These are phyloP conservation scores for Telenomus remus DNA, from an alignment of 1,140 invertebrate species.

Conservation along the genomic window DNA sequence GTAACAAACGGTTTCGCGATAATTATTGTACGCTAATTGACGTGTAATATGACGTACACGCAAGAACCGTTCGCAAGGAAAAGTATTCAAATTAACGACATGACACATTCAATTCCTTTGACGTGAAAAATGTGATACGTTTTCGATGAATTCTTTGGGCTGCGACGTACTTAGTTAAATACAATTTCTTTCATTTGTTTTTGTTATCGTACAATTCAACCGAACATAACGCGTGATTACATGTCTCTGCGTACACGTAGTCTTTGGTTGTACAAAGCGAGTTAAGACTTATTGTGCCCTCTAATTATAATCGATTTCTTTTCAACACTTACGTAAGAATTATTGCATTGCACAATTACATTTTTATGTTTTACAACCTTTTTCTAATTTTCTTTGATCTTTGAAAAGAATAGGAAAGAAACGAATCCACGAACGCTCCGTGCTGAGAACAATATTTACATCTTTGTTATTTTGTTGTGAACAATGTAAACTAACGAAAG, in stretches of 20 bases:
- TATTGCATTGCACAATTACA: constrained; percentile 39
- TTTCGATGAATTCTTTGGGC: constrained; percentile 36
- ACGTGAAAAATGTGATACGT: constrained; percentile 16
- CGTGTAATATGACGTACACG: too few species aligned
- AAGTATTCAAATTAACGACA: too few species aligned
- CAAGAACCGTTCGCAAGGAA: too few species aligned
- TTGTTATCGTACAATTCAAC: constrained; percentile 13
- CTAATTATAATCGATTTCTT: constrained; percentile 10
- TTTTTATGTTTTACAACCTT: constrained; percentile 13
- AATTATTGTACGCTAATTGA: too few species aligned
- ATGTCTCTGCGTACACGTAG: constrained; percentile 14
- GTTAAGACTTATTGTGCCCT: constrained; percentile 14
- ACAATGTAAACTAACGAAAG: too few species aligned
- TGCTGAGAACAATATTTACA: not conserved
- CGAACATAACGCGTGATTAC: constrained; percentile 16
- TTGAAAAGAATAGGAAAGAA: constrained; percentile 7
- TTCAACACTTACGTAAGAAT: constrained; percentile 14
- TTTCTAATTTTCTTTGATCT: constrained; percentile 21
- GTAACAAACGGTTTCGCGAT: too few species aligned
- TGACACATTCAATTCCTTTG: constrained; percentile 28
- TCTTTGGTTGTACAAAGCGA: constrained; percentile 34
- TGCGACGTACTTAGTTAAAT: constrained; percentile 26
- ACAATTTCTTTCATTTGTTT: too few species aligned
- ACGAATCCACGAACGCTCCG: constrained; percentile 18
- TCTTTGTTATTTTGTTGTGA: too few species aligned